A percentile compares a stretch with the other conserved stretches of the same genome.
These are phyloP conservation scores for Axis porcinus DNA, from an alignment of 2,113 vertebrate species.

Conservation along the genomic window DNA sequence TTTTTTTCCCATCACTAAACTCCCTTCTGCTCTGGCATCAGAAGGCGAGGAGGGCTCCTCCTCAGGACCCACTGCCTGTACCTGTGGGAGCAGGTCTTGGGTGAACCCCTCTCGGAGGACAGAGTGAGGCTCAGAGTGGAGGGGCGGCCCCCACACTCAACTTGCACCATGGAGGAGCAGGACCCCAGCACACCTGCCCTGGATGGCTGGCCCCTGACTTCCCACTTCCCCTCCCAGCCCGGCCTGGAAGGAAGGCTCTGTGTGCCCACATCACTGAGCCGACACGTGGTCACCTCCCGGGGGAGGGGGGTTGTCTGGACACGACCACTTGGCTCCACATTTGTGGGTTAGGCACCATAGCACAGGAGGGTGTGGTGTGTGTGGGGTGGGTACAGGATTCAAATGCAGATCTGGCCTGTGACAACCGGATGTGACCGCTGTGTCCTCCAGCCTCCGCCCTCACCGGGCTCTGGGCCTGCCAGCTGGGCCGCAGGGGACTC, in stretches of 20 bases:
- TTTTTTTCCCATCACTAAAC: rapidly evolving
- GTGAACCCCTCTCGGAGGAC: background rate
- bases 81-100: background rate
- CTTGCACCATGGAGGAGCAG: background rate
- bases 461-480: background rate
- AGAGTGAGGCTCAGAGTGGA: background rate
- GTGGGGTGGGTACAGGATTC: background rate
- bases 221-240: background rate
- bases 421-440: rapidly evolving
- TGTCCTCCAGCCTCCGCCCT: background rate
- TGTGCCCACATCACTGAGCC: too few species aligned
- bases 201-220: background rate
- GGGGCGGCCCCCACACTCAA: background rate
- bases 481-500: background rate
- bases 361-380: background rate
- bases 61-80: background rate
- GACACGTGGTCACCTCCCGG: background rate
- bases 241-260: background rate
- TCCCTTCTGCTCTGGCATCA: background rate
- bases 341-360: background rate
- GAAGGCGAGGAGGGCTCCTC: rapidly evolving
- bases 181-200: rapidly evolving
- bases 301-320: background rate
- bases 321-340: rapidly evolving
- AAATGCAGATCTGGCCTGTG: rapidly evolving